Percentiles rank a stretch among this genome's conserved stretches.
phyloP scores from a whole-genome alignment of 2,888 invertebrate genomes.

The Trachelus troglodyta region DNA sequence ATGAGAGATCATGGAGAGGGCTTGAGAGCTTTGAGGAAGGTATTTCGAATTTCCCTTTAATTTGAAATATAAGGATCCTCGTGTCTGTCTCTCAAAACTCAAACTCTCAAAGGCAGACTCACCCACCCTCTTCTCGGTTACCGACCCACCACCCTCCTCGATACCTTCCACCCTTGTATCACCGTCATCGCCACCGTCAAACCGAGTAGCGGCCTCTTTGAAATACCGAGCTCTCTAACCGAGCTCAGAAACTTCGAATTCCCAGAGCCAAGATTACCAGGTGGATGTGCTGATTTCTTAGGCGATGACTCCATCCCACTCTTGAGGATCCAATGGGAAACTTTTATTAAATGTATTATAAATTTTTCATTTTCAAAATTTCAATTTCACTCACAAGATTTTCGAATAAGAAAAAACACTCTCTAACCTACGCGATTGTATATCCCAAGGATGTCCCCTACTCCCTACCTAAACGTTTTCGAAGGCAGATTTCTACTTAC shows the following conservation, averaged over 20 bases:
- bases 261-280: conserved; percentile 16
- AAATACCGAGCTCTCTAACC: conserved; percentile 16
- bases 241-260: conserved; percentile 7
- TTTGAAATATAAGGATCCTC: conserved; percentile 56
- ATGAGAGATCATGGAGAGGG: conserved; percentile 27
- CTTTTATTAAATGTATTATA: not conserved
- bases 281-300: not conserved
- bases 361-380: not conserved
- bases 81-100: conserved; percentile 32
- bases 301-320: not conserved
- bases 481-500: not conserved
- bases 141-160: not conserved
- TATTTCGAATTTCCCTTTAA: conserved; percentile 59
- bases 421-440: not conserved
- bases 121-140: not conserved
- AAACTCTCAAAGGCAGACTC: conserved; percentile 43
- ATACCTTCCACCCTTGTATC: conserved; percentile 3
- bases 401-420: not conserved
- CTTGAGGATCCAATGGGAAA: not conserved
- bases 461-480: not conserved
- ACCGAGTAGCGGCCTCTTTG: conserved; percentile 14
- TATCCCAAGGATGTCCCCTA: not conserved
- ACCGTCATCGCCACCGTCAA: conserved; percentile 7
- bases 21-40: conserved; percentile 45
- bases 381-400: not conserved